These are phyloP conservation scores for Xiphophorus maculatus DNA, from an alignment of 2,113 vertebrate genomes.

Conservation along the genomic window DNA sequence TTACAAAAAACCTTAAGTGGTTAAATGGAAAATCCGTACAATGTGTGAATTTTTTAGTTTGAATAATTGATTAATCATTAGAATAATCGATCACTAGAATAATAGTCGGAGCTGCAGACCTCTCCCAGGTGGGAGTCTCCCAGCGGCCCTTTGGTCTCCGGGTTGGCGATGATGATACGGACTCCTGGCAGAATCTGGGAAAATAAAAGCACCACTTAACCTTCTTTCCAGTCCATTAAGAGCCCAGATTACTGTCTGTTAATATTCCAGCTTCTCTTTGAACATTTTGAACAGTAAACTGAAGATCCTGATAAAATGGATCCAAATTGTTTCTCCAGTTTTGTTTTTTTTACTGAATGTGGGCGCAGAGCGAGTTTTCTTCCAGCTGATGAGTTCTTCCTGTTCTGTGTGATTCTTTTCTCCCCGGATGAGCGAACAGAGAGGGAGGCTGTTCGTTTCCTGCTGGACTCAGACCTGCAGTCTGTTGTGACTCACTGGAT, in stretches of 20 bases:
- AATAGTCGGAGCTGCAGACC: slow-evolving; percentile 70
- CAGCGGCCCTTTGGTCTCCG: slow-evolving; percentile 96
- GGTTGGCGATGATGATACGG: slow-evolving; percentile 98
- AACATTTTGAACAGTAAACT: neutral
- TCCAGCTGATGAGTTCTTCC: neutral
- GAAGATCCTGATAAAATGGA: no score
- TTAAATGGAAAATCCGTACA: no score
- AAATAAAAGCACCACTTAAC: neutral
- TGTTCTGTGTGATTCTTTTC: neutral
- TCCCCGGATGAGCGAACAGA: neutral
- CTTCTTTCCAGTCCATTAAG: no score
- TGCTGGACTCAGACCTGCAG: slow-evolving; percentile 33
- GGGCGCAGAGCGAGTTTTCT: neutral
- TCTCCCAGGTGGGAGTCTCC: slow-evolving; percentile 98
- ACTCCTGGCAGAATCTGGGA: slow-evolving; percentile 94
- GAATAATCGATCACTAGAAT: neutral
- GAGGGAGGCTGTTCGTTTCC: slow-evolving; percentile 1
- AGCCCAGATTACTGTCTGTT: neutral
- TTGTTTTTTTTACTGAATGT: neutral
- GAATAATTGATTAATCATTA: no score
- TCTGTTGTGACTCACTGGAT: slow-evolving; percentile 47
- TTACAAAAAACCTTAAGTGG: no score
- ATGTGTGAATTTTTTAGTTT: no score
- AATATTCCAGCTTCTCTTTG: neutral
- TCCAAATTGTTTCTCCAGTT: no score